These are phyloP conservation scores for Tragelaphus imberbis DNA, from an alignment of 2,113 vertebrate species.

Conservation along the genomic window DNA sequence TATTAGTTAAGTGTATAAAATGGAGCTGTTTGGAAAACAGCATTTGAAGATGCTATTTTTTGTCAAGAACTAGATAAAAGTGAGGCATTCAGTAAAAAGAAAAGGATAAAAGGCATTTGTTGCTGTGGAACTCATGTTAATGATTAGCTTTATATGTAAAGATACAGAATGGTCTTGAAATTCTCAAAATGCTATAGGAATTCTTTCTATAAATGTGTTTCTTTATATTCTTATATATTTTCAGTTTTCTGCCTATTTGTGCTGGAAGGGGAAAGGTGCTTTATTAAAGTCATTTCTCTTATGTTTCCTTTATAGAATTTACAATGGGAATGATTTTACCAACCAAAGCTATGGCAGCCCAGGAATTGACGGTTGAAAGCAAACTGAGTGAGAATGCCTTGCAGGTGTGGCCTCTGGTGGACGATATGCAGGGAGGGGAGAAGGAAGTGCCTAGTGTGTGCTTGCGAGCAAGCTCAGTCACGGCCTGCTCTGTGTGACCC, in stretches of 20 bases:
- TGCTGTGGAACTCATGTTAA: background rate
- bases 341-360: conserved; percentile 61
- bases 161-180: background rate
- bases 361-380: conserved; percentile 49
- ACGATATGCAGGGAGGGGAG: background rate
- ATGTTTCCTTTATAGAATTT: conserved; percentile 72
- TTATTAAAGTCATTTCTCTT: background rate
- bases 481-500: background rate
- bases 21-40: background rate
- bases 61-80: background rate
- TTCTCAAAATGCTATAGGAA: background rate
- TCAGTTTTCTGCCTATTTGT: conserved; percentile 8
- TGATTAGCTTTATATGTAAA: background rate
- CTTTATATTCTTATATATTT: background rate
- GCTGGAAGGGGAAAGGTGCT: background rate
- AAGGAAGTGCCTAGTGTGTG: background rate
- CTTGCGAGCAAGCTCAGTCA: background rate
- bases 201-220: background rate
- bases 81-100: background rate
- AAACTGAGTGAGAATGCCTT: background rate
- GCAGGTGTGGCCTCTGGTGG: conserved; percentile 57
- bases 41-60: background rate
- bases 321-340: conserved; percentile 80
- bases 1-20: background rate
- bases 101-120: background rate